These are phyloP conservation scores for Lamellibrachia satsuma DNA, from an alignment of 2,888 invertebrate species.

Conservation along the genomic window DNA sequence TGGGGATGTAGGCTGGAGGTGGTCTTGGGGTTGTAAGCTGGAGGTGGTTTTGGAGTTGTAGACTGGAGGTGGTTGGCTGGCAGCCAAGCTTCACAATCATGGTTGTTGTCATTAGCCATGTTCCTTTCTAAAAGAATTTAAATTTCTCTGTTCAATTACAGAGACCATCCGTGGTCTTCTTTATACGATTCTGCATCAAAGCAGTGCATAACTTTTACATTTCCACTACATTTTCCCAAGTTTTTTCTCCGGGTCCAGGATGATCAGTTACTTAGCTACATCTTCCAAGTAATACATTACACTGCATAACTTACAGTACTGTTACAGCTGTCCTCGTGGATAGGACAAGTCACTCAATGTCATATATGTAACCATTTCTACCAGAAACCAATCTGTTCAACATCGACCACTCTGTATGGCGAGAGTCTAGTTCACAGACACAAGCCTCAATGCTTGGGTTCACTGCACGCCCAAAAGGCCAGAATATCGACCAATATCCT, in stretches of 20 bases:
- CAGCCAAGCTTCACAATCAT: neutral
- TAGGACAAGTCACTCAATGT: neutral
- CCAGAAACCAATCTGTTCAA: neutral
- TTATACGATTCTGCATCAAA: neutral
- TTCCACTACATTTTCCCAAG: too few species aligned
- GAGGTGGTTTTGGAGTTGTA: too few species aligned
- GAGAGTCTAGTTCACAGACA: neutral
- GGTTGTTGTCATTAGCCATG: neutral
- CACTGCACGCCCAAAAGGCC: neutral
- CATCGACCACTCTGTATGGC: neutral
- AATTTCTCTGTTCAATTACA: neutral
- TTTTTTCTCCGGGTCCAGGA: neutral
- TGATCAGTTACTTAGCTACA: neutral
- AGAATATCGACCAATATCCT: neutral
- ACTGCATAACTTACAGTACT: neutral
- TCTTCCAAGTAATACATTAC: neutral
- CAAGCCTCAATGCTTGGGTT: neutral
- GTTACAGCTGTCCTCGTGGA: neutral
- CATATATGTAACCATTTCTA: neutral
- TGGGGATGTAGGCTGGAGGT: too few species aligned
- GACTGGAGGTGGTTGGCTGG: neutral
- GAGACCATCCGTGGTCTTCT: neutral
- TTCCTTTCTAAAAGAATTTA: neutral
- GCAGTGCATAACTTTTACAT: neutral
- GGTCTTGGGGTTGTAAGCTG: neutral